These are phyloP conservation scores for Macrocentrus cingulum DNA, from an alignment of 1,140 invertebrate species.

Conservation along the genomic window DNA sequence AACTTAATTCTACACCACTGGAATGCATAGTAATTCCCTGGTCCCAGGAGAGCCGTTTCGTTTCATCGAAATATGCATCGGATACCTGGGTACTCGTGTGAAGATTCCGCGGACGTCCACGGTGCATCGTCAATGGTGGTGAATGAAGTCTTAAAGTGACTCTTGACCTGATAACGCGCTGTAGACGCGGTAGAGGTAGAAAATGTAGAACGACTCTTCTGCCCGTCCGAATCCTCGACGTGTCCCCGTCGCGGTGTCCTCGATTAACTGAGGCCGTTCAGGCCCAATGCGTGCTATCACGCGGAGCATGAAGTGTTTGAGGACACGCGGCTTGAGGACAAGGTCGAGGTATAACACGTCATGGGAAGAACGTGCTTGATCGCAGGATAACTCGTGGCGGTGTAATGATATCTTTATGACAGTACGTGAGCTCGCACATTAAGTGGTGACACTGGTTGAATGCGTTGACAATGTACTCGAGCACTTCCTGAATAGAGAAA, in stretches of 20 bases:
- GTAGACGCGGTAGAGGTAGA: slow-evolving; percentile 23
- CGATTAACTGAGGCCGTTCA: not conserved
- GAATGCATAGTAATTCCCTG: slow-evolving; percentile 6
- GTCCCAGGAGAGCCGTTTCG: slow-evolving; percentile 35
- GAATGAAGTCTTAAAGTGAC: not conserved
- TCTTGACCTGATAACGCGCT: slow-evolving; percentile 23
- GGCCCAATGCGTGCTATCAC: slow-evolving; percentile 2
- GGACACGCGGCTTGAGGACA: slow-evolving; percentile 4
- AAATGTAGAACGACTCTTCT: slow-evolving; percentile 17
- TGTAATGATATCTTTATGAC: slow-evolving; percentile 20
- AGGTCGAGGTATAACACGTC: slow-evolving; percentile 7
- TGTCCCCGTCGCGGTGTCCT: slow-evolving; percentile 4
- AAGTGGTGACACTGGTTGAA: slow-evolving; percentile 27
- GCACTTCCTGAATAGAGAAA: not conserved
- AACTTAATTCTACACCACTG: slow-evolving; percentile 16
- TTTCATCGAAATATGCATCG: slow-evolving; percentile 33
- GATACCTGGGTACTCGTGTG: slow-evolving; percentile 25
- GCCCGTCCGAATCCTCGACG: not conserved
- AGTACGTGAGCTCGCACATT: slow-evolving; percentile 17
- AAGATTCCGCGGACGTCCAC: slow-evolving; percentile 2
- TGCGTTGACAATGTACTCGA: slow-evolving; percentile 14
- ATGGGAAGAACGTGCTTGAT: slow-evolving; percentile 5
- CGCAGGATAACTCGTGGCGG: slow-evolving; percentile 21
- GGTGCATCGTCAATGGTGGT: slow-evolving; percentile 17
- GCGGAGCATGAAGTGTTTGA: slow-evolving; percentile 1